A percentile compares a stretch with the other conserved stretches of the same genome.
These are phyloP conservation scores for Turritopsis rubra DNA, from an alignment of 30 jellyfish, hydroid and myxozoan species.

Conservation along the genomic window DNA sequence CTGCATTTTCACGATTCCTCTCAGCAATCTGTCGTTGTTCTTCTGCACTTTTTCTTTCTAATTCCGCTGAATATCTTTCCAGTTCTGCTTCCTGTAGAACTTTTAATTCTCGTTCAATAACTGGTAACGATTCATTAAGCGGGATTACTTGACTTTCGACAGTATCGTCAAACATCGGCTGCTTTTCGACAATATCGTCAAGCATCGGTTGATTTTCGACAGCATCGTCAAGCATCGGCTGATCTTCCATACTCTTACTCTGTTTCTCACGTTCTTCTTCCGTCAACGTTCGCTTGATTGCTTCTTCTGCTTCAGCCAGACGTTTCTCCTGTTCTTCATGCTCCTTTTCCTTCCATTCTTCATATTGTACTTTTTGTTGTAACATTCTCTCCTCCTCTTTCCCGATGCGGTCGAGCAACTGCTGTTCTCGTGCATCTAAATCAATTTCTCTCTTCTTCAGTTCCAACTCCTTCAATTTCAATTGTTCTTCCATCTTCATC, in stretches of 20 bases:
- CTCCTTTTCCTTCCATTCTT: slow-evolving; percentile 34
- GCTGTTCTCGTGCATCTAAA: slow-evolving; percentile 20
- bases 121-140: neutral
- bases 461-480: slow-evolving; percentile 25
- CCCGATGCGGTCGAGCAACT: slow-evolving; percentile 15
- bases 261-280: neutral
- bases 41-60: slow-evolving; percentile 17
- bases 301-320: slow-evolving; percentile 25
- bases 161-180: neutral
- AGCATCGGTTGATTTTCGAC: neutral
- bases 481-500: slow-evolving; percentile 23
- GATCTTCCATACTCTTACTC: neutral
- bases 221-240: neutral
- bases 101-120: neutral
- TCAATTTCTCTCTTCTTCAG: slow-evolving; percentile 28
- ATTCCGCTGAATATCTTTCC: slow-evolving; percentile 4
- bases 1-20: slow-evolving; percentile 6
- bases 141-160: neutral
- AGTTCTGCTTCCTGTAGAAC: slow-evolving; percentile 16
- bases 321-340: slow-evolving; percentile 15
- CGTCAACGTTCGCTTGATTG: slow-evolving; percentile 9
- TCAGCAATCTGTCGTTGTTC: slow-evolving; percentile 5
- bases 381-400: slow-evolving; percentile 24
- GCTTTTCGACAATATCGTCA: slow-evolving; percentile 1
- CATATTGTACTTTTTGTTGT: slow-evolving; percentile 15